Base-by-base conservation (phyloP, 2,113 vertebrate genomes). In the Eclectus roratus region DNA sequence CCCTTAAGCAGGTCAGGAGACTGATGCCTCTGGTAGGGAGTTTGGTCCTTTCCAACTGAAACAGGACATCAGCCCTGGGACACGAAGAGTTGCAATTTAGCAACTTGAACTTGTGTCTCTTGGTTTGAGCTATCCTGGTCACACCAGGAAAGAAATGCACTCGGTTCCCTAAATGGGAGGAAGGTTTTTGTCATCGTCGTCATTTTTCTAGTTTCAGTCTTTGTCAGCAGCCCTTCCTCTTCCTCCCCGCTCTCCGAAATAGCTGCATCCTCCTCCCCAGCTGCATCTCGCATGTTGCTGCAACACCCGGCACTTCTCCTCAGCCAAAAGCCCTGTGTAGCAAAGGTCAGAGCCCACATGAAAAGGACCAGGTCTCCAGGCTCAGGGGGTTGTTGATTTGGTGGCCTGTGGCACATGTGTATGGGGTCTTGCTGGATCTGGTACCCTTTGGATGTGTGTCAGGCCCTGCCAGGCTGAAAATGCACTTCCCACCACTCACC, bases 201-300 rank as follows among this genome's bases (percentile, higher is more conserved):
- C 92, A 63, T 89, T 91, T 94, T 91, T 93, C 77, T 76, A 94
- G 91, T 97, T 97, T 97, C 91, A 0, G 37, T 94, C 85, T 95
- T 87, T 73, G 92, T 94, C 93, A 87, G 94, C 93, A 89, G 89
- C 91, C 65, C 77, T 96, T 94, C 89, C 86, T 93, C 93, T 96
- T 97, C 95, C 95, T 92, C 94, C 37, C 70, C 85, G 70, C 65
- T 79, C 80, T 68, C 91, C 0, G 0, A 95, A 96, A 95, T 71
- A 95, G 80, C 83, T 93, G 86, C 93, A 81, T 76, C 73, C 69
- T 97, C 66, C 93, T 86, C 80, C 65, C 73, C 65, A 65, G 86
- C 80, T 91, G 77, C 72, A 61, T 92, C 85, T 94, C 2, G 3
- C 10, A 64, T 19, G 17, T 55, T 93, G 60, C 69, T 92, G 80